A percentile compares a stretch with the other conserved stretches of the same genome.
phyloP scores from a whole-genome alignment of 2,797 vertebrate genomes.

The Tadarida brasiliensis region DNA sequence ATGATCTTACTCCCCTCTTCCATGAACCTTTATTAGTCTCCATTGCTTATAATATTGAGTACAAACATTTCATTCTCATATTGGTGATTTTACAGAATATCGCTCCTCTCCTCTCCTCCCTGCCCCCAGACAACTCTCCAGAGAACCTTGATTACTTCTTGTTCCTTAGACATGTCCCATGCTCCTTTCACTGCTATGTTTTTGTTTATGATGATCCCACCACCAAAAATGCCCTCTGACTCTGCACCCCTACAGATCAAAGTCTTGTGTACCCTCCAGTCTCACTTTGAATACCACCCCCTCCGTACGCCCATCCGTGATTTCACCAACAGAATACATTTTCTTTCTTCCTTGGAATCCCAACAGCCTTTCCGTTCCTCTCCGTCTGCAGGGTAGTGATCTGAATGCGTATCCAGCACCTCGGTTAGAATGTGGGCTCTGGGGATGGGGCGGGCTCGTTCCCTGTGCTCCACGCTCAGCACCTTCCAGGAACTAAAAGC shows the following conservation, averaged over 20 bases:
- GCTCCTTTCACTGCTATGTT: not conserved
- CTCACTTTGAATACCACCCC: not conserved
- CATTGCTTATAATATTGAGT: not conserved
- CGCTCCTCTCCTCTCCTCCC: not conserved
- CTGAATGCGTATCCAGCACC: not conserved
- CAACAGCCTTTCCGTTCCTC: not conserved
- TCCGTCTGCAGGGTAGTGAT: not conserved
- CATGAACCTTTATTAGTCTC: not conserved
- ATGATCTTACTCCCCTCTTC: not conserved
- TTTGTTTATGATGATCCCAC: not conserved
- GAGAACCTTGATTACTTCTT: not conserved
- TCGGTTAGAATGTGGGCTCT: not conserved
- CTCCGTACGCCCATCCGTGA: not conserved
- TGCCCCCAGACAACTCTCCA: not conserved
- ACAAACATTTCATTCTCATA: not conserved
- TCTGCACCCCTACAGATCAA: not conserved
- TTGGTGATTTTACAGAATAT: not conserved
- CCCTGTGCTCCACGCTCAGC: not conserved
- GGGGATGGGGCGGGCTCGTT: not conserved
- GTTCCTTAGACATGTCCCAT: not conserved
- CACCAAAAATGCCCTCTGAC: not conserved
- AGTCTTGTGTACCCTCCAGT: not conserved
- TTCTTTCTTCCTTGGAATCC: not conserved
- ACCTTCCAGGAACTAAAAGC: not conserved
- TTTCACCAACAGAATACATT: not conserved